Base-by-base conservation (phyloP, 2,113 vertebrate genomes). In the Alexandromys fortis region DNA sequence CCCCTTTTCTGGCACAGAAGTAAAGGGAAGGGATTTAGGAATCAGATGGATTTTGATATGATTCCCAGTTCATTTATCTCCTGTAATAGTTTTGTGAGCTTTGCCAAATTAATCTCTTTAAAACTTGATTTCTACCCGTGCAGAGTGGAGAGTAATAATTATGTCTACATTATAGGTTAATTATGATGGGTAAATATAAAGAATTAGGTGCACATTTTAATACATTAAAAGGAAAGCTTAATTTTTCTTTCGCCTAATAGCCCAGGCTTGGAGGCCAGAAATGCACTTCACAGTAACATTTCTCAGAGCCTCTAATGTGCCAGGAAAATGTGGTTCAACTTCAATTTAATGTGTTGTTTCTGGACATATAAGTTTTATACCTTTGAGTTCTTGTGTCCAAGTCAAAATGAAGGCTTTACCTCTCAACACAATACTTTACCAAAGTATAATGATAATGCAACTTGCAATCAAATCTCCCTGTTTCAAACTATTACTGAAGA, bases 31-130 rank as follows among this genome's bases (percentile, higher is more conserved):
- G 28, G 30, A 88, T 21, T 90, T 58, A 93, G 63, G 47, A 93
- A 63, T 94, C 75, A 90, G 24, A 67, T 76, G 73, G 58, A 96
- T 67, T 96, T 92, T 89, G 6, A 90, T 95, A 78, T 89, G 63
- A 91, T 65, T 91, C 42, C 33, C 75, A 94, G 58, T 5, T 72
- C 45, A 70, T 87, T 72, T 81, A 12, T 87, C 30, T 90, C n/a
- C 42, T 92, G 58, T 72, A 90, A 78, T 82, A 94, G 33, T 55
- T 96, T 95, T 92, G 24, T 78, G 52, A 73, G 21, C 47, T 93
- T 94, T 72, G 85, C 61, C 47, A 89, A 90, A 78, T 94, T 90
- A 95, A 92, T 88, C 68, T 93, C 90, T 94, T 93, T 87, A 90
- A 93, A 72, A 89, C 30, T 89, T 77, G 33, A 28, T 92, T 70